Conservation (phyloP, 2,113 vertebrate genomes). For the Ia io region DNA sequence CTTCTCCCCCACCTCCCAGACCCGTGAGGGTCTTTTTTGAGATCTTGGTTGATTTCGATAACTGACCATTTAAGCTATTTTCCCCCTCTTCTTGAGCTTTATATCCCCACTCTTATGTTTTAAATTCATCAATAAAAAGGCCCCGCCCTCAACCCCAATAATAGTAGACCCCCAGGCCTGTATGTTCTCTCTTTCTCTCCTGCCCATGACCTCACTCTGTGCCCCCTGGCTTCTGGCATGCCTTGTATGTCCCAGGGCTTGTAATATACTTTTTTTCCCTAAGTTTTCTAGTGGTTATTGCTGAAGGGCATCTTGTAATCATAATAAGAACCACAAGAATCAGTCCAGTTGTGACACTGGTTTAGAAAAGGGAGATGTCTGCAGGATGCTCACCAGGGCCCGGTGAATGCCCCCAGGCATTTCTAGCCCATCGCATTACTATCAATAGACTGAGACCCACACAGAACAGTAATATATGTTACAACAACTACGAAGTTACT, state of each 20-base stretch:
- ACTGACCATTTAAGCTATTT: not conserved
- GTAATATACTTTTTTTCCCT: not conserved
- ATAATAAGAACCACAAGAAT: not conserved
- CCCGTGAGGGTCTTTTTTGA: not conserved
- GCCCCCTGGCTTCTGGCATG: not conserved
- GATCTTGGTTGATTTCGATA: not conserved
- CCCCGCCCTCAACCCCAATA: not conserved
- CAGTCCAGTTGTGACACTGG: not conserved
- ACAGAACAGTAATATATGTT: not conserved
- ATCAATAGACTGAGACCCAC: not conserved
- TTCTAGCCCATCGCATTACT: not conserved
- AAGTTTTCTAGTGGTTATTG: not conserved
- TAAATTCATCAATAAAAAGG: not conserved
- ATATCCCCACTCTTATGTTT: not conserved
- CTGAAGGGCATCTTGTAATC: not conserved
- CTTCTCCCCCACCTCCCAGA: not conserved
- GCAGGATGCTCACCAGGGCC: not conserved
- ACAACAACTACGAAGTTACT: not conserved
- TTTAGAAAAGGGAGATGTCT: not conserved
- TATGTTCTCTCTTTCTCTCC: not conserved
- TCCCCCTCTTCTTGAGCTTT: not conserved
- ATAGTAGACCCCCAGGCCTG: not conserved
- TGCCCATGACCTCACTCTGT: not conserved
- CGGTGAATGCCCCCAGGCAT: no score
- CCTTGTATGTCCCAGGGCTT: not conserved